These are phyloP conservation scores for Euplagia quadripunctaria DNA, from an alignment of 2,888 invertebrate genomes.

Conservation along the genomic window DNA sequence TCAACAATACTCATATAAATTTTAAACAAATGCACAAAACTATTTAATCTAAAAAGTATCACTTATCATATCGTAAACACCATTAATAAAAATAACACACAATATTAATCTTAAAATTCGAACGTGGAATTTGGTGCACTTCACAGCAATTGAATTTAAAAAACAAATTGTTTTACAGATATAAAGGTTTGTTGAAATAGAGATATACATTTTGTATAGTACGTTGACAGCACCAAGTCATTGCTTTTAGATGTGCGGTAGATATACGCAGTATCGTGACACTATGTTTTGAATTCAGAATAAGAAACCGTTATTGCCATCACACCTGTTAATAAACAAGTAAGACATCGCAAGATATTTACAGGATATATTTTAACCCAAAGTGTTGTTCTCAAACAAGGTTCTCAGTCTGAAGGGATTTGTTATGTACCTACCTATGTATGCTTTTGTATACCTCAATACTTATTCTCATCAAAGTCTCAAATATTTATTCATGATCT, in stretches of 20 bases:
- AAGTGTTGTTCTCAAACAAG: not conserved
- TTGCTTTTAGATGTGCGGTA: slow-evolving; percentile 23
- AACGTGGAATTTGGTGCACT: slow-evolving; percentile 35
- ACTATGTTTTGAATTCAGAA: slow-evolving; percentile 26
- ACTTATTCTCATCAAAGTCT: not conserved
- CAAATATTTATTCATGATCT: not conserved
- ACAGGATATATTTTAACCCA: not conserved
- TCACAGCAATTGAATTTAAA: slow-evolving; percentile 36
- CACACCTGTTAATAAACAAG: not conserved
- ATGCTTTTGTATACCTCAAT: not conserved
- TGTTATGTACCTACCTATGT: not conserved
- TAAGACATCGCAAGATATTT: not conserved
- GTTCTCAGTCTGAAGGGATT: not conserved
- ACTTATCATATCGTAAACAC: not conserved
- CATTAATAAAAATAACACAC: slow-evolving; percentile 16
- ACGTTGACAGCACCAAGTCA: slow-evolving; percentile 19
- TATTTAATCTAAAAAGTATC: slow-evolving; percentile 29
- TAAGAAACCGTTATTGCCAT: slow-evolving; percentile 2
- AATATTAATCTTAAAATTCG: slow-evolving; percentile 32
- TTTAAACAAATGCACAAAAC: slow-evolving; percentile 34
- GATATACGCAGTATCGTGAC: slow-evolving; percentile 14
- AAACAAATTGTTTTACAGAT: slow-evolving; percentile 25
- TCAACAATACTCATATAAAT: not conserved
- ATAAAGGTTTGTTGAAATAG: slow-evolving; percentile 33
- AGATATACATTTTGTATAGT: slow-evolving; percentile 12